A percentile compares a stretch with the other conserved stretches of the same genome.
These are phyloP conservation scores for Phycodurus eques DNA, from an alignment of 2,113 vertebrate genomes.

Conservation along the genomic window DNA sequence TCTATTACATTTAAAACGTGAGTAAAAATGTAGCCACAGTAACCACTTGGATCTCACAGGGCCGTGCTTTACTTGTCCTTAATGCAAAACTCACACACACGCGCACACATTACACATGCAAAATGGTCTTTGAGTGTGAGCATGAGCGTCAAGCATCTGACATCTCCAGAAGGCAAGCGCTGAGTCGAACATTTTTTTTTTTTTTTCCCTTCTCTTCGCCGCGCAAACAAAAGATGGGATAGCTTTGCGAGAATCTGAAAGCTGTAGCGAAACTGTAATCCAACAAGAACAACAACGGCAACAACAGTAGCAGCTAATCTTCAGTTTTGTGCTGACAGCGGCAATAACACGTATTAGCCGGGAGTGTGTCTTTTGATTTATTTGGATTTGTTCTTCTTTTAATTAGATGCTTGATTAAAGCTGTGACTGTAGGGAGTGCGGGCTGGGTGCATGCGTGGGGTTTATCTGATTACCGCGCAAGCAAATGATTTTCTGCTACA, in stretches of 20 bases:
- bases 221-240: not conserved
- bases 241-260: not conserved
- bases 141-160: not conserved
- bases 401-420: constrained; percentile 62
- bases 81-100: not conserved
- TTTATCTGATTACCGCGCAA: constrained; percentile 54
- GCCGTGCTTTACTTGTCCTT: not conserved
- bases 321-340: constrained; percentile 35
- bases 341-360: constrained; percentile 37
- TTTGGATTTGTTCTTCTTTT: constrained; percentile 41
- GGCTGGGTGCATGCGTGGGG: not conserved
- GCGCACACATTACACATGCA: not conserved
- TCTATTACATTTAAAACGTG: too few relatives aligned
- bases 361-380: constrained; percentile 41
- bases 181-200: not conserved
- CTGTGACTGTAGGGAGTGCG: constrained; percentile 14
- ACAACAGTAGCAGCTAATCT: constrained; percentile 40
- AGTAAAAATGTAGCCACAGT: not conserved
- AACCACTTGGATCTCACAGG: not conserved
- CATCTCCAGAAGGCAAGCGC: not conserved
- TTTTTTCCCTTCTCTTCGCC: not conserved
- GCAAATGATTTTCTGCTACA: constrained; percentile 46
- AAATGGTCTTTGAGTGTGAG: not conserved
- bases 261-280: constrained; percentile 24
- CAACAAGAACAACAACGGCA: constrained; percentile 34